Evolutionary conservation across 64 coral and sea anemone genomes (phyloP).

Genomic region (Platygyra sinensis): DNA sequence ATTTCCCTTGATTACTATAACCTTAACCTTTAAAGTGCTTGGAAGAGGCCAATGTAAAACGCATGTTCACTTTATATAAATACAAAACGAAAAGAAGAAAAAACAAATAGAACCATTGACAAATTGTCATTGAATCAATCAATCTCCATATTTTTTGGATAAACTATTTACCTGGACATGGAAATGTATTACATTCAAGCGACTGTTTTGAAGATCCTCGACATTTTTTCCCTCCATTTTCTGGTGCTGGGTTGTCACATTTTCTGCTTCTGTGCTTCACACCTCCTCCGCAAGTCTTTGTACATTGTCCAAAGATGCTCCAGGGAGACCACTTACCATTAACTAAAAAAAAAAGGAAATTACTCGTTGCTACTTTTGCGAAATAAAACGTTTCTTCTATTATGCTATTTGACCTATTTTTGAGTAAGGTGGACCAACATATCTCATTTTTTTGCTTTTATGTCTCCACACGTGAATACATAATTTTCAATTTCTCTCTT

Average conservation of each 20-base stretch:
- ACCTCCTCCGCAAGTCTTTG: slow-evolving; percentile 40
- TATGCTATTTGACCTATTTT: neutral
- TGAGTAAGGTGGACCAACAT: too few relatives aligned
- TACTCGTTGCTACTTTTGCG: too few relatives aligned
- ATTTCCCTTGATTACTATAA: too few relatives aligned
- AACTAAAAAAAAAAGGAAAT: neutral
- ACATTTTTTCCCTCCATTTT: slow-evolving; percentile 2
- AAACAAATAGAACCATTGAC: too few relatives aligned
- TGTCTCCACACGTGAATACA: too few relatives aligned
- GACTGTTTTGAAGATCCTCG: neutral
- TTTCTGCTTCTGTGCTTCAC: slow-evolving; percentile 23
- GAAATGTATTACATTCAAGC: slow-evolving; percentile 14
- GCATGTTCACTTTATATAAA: too few relatives aligned
- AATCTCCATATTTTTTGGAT: neutral
- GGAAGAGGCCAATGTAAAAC: too few relatives aligned
- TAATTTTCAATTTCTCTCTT: too few relatives aligned
- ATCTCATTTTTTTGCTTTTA: too few relatives aligned
- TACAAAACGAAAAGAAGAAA: too few relatives aligned
- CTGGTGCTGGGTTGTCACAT: slow-evolving; percentile 21
- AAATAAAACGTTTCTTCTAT: neutral
- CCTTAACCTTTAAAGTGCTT: too few relatives aligned
- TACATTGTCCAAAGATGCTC: neutral
- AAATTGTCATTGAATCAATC: too few relatives aligned
- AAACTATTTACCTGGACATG: slow-evolving; percentile 15
- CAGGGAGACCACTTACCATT: slow-evolving; percentile 33